These are phyloP conservation scores for Leptinotarsa rubiginosa DNA, from an alignment of 2,888 invertebrate species.

Conservation along the genomic window DNA sequence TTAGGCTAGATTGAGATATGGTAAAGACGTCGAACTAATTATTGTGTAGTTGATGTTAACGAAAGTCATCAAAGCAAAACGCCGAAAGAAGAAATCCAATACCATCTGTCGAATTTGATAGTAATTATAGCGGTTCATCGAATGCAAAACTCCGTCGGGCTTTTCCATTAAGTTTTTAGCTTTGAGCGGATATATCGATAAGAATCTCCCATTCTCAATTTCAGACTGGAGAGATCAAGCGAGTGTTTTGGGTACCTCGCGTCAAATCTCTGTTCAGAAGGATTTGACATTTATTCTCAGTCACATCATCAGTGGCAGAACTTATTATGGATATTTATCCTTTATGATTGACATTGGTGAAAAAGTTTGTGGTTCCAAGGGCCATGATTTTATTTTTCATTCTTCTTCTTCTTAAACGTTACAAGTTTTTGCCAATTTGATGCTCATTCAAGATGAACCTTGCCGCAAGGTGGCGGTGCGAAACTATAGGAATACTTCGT, in stretches of 20 bases:
- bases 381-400: no score
- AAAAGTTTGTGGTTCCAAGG: no score
- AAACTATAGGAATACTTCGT: no score
- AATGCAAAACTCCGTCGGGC: not conserved
- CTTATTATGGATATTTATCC: no score
- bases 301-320: no score
- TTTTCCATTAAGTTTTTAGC: not conserved
- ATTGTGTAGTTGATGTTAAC: constrained; percentile 9
- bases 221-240: not conserved
- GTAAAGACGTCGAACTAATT: constrained; percentile 8
- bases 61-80: constrained; percentile 6
- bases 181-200: not conserved
- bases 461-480: no score
- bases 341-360: no score
- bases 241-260: not conserved
- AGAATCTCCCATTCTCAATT: not conserved
- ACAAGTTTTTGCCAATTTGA: no score
- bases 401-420: no score
- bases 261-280: not conserved
- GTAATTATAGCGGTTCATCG: constrained; percentile 1
- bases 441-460: no score
- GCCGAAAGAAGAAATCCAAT: constrained; percentile 8
- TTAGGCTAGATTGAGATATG: constrained; percentile 13
- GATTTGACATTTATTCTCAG: not conserved
- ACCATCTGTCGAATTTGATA: not conserved